phyloP scores from a whole-genome alignment of 2,797 vertebrate genomes.

The Semotilus atromaculatus region DNA sequence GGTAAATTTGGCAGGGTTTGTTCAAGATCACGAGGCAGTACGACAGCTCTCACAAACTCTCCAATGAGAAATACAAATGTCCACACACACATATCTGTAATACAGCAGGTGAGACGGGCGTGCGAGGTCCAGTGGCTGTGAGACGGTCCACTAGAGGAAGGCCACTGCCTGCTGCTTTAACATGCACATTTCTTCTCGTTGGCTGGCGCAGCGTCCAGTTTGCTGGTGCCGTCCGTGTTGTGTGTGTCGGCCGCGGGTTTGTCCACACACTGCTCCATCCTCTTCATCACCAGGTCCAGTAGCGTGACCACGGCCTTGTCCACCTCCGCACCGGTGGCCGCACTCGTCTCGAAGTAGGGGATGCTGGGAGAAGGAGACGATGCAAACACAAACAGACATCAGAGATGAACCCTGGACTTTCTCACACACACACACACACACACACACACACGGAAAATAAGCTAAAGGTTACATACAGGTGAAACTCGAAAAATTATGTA shows the following conservation, averaged over 20 bases:
- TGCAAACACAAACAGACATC: not conserved
- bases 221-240: conserved; percentile 83
- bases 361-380: conserved; percentile 74
- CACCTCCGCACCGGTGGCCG: conserved; percentile 88
- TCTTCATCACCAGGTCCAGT: conserved; percentile 96
- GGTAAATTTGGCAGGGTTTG: not conserved
- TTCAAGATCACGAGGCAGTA: conserved; percentile 11
- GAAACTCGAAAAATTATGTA: no score
- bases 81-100: not conserved
- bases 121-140: not conserved
- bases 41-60: conserved; percentile 12
- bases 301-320: conserved; percentile 89
- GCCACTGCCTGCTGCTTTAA: conserved; percentile 73
- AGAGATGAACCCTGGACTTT: not conserved
- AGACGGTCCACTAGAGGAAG: conserved; percentile 62
- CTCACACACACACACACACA: not conserved
- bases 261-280: conserved; percentile 96
- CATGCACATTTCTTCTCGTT: conserved; percentile 89
- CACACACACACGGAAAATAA: no score
- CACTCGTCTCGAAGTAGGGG: conserved; percentile 94
- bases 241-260: conserved; percentile 81
- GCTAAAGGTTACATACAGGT: no score
- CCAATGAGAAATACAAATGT: not conserved
- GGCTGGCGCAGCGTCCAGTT: conserved; percentile 74
- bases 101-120: not conserved